Percentiles rank a stretch among this genome's conserved stretches.
phyloP scores from a whole-genome alignment of 1,140 invertebrate species.

The Notospermus geniculatus region DNA sequence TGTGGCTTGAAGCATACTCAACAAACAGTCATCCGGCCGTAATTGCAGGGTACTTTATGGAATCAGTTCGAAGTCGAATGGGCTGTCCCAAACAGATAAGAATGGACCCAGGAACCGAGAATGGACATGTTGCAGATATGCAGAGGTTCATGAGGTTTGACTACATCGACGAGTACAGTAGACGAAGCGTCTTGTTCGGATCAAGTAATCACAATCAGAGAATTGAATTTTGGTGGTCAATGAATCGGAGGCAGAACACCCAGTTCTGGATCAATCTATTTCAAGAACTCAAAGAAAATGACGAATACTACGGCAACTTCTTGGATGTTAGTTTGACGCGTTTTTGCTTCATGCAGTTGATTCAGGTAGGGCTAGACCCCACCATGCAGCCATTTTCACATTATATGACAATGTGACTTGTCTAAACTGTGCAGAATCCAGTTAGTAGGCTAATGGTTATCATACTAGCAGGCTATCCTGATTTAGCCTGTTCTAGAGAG shows the following conservation, averaged over 20 bases:
- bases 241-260: slow-evolving; percentile 13
- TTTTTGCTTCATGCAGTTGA: slow-evolving; percentile 20
- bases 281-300: slow-evolving; percentile 13
- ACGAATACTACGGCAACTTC: slow-evolving; percentile 14
- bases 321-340: slow-evolving; percentile 16
- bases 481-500: too few species aligned
- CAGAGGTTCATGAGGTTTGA: neutral
- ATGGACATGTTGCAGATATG: neutral
- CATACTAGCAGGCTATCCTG: too few species aligned
- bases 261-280: slow-evolving; percentile 18
- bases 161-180: neutral
- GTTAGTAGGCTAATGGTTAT: too few species aligned
- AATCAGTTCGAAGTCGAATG: slow-evolving; percentile 13
- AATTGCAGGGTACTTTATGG: slow-evolving; percentile 25
- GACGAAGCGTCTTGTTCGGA: too few species aligned
- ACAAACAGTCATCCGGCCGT: slow-evolving; percentile 31
- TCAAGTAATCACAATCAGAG: slow-evolving; percentile 13
- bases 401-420: too few species aligned
- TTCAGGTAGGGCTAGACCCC: slow-evolving; percentile 14
- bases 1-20: slow-evolving; percentile 32
- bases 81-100: slow-evolving; percentile 6
- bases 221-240: slow-evolving; percentile 25
- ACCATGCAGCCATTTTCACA: neutral
- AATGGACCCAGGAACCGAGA: neutral
- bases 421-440: too few species aligned